Conservation (phyloP, 2,888 invertebrate species). For the Halocaridina rubra region DNA sequence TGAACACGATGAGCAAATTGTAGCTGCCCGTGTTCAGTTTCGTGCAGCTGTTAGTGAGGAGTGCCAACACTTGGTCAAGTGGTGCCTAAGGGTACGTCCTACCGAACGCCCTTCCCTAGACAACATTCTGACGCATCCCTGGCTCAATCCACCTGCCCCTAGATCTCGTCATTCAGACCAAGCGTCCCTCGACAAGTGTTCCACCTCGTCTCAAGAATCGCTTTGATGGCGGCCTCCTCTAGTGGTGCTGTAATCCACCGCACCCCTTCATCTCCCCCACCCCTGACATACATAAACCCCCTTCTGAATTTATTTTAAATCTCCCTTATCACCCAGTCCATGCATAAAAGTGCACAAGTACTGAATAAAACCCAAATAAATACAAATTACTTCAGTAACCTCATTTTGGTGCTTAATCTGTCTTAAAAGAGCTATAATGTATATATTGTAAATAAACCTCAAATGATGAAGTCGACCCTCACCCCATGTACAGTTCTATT, state of each 20-base stretch:
- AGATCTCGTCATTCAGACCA: constrained; percentile 10
- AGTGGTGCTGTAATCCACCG: constrained; percentile 20
- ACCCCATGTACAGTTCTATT: constrained; percentile 35
- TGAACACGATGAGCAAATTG: constrained; percentile 71
- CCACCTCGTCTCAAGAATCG: constrained; percentile 33
- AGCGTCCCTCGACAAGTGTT: constrained; percentile 36
- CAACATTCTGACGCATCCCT: constrained; percentile 69
- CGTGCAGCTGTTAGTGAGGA: constrained; percentile 66
- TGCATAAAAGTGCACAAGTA: no score
- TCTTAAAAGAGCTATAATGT: constrained; percentile 19
- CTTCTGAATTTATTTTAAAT: no score
- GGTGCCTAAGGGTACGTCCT: constrained; percentile 69
- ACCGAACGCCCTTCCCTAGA: constrained; percentile 68
- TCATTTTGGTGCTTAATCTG: constrained; percentile 45
- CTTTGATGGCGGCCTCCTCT: constrained; percentile 50
- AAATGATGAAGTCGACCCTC: no score
- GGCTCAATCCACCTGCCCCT: constrained; percentile 65
- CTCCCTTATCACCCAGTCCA: no score
- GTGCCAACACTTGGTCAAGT: constrained; percentile 69
- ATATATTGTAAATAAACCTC: constrained; percentile 40
- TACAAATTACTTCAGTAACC: no score
- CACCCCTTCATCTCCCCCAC: not conserved
- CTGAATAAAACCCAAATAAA: no score
- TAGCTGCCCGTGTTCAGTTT: constrained; percentile 64
- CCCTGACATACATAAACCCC: no score